These are phyloP conservation scores for Capromys pilorides DNA, from an alignment of 2,797 vertebrate species.

Conservation along the genomic window DNA sequence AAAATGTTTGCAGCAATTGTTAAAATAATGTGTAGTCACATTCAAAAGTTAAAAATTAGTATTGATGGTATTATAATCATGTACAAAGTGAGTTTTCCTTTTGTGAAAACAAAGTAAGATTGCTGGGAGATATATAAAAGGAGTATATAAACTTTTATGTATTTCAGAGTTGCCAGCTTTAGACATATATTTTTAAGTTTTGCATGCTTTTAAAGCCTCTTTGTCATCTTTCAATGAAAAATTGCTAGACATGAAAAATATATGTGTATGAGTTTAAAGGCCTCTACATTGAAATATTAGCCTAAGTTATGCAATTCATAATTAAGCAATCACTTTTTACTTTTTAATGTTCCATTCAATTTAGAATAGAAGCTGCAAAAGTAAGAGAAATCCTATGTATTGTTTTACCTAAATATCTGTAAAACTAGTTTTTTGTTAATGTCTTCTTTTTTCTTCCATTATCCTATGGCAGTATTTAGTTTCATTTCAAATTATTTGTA, in stretches of 20 bases:
- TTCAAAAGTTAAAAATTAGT: neutral
- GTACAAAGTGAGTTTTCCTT: neutral
- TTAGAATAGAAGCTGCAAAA: neutral
- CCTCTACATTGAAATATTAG: neutral
- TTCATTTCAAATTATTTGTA: neutral
- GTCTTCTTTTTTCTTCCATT: neutral
- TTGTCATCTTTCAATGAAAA: neutral
- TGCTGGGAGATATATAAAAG: neutral
- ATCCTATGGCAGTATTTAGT: neutral
- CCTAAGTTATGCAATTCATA: neutral
- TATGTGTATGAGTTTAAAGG: neutral
- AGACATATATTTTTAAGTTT: neutral
- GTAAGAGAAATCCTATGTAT: neutral
- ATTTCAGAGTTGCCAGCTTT: neutral
- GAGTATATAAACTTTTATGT: neutral
- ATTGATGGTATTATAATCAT: neutral
- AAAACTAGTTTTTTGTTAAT: slow-evolving; percentile 5
- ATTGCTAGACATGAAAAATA: neutral
- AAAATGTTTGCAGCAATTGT: neutral
- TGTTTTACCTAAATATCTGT: neutral
- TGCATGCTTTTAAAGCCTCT: neutral
- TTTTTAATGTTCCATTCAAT: slow-evolving; percentile 14
- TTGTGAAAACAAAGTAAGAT: neutral
- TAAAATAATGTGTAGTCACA: neutral
- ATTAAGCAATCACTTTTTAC: neutral